Evolutionary conservation across 2,113 vertebrate genomes (phyloP).

Genomic region (Balaeniceps rex): DNA sequence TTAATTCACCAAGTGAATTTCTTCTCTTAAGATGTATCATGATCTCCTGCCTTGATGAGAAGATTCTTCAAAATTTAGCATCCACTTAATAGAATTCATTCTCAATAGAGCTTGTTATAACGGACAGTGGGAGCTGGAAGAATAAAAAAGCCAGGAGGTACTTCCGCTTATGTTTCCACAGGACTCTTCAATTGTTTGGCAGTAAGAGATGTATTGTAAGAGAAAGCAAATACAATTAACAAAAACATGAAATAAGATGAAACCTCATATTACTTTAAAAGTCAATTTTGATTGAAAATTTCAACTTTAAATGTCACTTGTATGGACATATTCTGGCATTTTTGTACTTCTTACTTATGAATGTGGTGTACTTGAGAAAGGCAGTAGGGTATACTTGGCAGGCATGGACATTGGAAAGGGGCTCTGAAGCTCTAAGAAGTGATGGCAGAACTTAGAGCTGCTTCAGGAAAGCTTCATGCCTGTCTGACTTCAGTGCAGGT

Average conservation of each 20-base stretch:
- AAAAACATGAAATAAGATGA: background rate
- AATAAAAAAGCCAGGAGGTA: background rate
- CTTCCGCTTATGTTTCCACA: background rate
- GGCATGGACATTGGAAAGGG: background rate
- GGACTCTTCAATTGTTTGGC: background rate
- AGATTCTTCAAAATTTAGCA: background rate
- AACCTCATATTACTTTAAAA: background rate
- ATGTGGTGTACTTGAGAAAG: background rate
- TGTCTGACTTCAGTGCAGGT: background rate
- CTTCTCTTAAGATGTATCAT: background rate
- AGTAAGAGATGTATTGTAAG: background rate
- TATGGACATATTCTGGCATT: background rate
- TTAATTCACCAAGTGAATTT: background rate
- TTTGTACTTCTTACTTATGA: background rate
- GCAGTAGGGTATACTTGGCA: background rate
- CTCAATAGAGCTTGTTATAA: background rate
- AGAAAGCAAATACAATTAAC: background rate
- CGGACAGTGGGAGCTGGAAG: background rate
- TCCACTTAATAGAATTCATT: background rate
- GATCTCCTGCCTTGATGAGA: background rate
- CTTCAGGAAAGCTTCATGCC: background rate
- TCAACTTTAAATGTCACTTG: background rate
- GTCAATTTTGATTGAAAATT: background rate
- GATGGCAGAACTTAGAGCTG: background rate
- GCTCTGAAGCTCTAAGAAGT: background rate